Conservation (phyloP, 2,888 invertebrate genomes). For the Coelinius sp. region DNA sequence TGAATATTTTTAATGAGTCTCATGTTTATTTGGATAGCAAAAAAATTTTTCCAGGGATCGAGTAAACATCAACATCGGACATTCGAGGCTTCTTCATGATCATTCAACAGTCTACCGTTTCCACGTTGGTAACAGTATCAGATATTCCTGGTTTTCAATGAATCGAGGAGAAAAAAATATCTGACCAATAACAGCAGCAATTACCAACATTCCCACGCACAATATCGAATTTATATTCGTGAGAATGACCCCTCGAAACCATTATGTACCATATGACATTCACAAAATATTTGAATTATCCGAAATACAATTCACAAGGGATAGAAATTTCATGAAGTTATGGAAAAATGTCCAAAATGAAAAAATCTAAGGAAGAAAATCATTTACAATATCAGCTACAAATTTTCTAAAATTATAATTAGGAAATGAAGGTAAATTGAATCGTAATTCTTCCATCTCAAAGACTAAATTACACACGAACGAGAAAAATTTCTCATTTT, state of each 20-base stretch:
- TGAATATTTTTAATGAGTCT: neutral
- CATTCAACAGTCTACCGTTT: neutral
- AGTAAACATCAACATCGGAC: neutral
- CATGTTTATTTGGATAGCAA: neutral
- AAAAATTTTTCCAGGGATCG: neutral
- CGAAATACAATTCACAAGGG: neutral
- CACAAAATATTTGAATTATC: neutral
- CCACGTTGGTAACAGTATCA: neutral
- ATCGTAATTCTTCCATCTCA: too few species aligned
- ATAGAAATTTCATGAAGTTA: neutral
- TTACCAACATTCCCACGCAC: neutral
- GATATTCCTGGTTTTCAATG: neutral
- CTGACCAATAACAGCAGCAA: neutral
- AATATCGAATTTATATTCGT: neutral
- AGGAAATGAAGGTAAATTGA: too few species aligned
- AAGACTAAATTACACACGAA: too few species aligned
- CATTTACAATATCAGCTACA: too few species aligned
- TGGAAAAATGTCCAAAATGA: neutral
- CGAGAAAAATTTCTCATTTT: too few species aligned
- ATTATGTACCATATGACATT: too few species aligned
- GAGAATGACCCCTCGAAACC: neutral
- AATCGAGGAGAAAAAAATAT: neutral
- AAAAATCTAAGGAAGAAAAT: too few species aligned
- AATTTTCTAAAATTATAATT: too few species aligned
- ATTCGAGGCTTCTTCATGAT: neutral